Evolutionary conservation across 2,797 vertebrate species (phyloP).

Genomic region (Steatocranus sp.): DNA sequence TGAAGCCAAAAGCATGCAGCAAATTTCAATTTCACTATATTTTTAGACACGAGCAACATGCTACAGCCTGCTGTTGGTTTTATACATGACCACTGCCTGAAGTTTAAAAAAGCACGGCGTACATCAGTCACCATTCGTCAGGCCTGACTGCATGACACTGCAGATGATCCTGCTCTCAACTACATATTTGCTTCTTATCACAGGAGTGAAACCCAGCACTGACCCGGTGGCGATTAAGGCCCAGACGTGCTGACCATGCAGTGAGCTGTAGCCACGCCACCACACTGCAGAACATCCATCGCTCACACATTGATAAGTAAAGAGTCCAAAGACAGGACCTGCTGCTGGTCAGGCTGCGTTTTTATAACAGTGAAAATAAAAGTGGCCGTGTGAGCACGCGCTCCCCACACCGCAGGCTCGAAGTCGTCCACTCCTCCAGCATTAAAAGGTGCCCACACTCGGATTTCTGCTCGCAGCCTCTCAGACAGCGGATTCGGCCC

Average conservation of each 20-base stretch:
- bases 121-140: neutral
- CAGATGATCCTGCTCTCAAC: neutral
- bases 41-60: neutral
- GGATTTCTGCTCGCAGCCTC: neutral
- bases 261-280: neutral
- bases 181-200: neutral
- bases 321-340: neutral
- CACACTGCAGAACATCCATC: neutral
- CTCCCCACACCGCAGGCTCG: neutral
- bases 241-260: neutral
- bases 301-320: neutral
- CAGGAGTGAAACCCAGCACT: neutral
- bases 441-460: neutral
- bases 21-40: rapidly evolving
- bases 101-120: neutral
- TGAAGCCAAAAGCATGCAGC: neutral
- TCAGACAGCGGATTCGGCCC: neutral
- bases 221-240: neutral
- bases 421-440: neutral
- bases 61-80: neutral
- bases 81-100: rapidly evolving
- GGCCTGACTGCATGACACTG: rapidly evolving
- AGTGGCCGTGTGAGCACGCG: neutral
- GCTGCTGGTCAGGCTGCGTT: neutral
- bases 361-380: neutral